Conservation (phyloP, 2,888 invertebrate species). For the Alsophila aescularia region DNA sequence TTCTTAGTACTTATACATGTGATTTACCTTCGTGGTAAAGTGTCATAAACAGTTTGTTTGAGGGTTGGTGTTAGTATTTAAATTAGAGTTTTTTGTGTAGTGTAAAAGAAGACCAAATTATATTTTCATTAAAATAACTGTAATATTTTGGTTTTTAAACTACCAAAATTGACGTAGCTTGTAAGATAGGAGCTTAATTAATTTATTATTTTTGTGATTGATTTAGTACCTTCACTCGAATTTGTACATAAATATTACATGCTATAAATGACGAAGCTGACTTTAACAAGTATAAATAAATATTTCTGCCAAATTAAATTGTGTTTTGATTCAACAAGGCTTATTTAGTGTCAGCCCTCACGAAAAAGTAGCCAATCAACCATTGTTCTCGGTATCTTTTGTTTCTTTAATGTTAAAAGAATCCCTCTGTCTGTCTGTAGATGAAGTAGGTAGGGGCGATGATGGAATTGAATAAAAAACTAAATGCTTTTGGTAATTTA, state of each 20-base stretch:
- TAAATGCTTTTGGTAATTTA: conserved; percentile 54
- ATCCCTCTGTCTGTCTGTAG: conserved; percentile 31
- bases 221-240: conserved; percentile 76
- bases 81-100: conserved; percentile 60
- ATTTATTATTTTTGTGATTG: conserved; percentile 81
- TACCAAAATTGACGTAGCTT: conserved; percentile 73
- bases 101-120: conserved; percentile 65
- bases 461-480: conserved; percentile 47
- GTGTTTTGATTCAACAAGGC: conserved; percentile 55
- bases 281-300: conserved; percentile 82
- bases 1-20: conserved; percentile 35
- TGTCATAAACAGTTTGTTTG: conserved; percentile 58
- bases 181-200: conserved; percentile 71
- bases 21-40: conserved; percentile 49
- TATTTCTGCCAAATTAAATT: conserved; percentile 82
- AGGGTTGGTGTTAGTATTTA: conserved; percentile 66
- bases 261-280: conserved; percentile 80
- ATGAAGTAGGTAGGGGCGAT: conserved; percentile 25
- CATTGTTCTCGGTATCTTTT: conserved; percentile 50
- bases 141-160: conserved; percentile 61
- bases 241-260: conserved; percentile 78
- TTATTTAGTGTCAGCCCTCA: conserved; percentile 23
- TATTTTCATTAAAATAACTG: conserved; percentile 53
- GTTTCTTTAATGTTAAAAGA: conserved; percentile 42
- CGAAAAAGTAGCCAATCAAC: conserved; percentile 40